Evolutionary conservation across 2,888 invertebrate genomes (phyloP).

Genomic region (Epicampocera succincta): DNA sequence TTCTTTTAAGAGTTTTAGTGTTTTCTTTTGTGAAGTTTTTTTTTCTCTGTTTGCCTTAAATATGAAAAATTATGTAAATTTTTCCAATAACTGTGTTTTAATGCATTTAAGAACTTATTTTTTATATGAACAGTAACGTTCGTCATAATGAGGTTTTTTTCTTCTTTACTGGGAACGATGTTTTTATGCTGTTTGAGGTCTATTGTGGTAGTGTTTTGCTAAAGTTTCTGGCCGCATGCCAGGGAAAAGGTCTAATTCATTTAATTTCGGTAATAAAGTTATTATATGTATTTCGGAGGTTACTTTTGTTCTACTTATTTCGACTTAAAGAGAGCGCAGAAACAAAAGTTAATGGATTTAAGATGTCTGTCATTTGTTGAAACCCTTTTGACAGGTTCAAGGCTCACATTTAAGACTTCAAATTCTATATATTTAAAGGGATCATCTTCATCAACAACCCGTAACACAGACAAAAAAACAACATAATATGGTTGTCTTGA

Average conservation of each 20-base stretch:
- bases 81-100: slow-evolving; percentile 71
- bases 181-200: slow-evolving; percentile 4
- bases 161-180: background rate
- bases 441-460: no score
- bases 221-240: slow-evolving; percentile 3
- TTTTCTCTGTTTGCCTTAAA: slow-evolving; percentile 43
- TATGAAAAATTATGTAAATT: slow-evolving; percentile 73
- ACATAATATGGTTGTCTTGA: no score
- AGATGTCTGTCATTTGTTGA: no score
- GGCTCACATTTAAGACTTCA: no score
- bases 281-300: slow-evolving; percentile 20
- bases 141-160: background rate
- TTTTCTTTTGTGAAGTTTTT: background rate
- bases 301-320: no score
- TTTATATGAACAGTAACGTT: slow-evolving; percentile 60
- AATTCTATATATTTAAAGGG: no score
- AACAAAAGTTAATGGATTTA: no score
- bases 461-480: no score
- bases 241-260: slow-evolving; percentile 5
- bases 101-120: slow-evolving; percentile 72
- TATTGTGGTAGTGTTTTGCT: background rate
- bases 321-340: no score
- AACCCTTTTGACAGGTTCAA: no score
- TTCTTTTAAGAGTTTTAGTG: slow-evolving; percentile 33
- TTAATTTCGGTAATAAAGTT: slow-evolving; percentile 30